Evolutionary conservation across 1,140 invertebrate species (phyloP).

Genomic region (Oedothorax gibbosus): DNA sequence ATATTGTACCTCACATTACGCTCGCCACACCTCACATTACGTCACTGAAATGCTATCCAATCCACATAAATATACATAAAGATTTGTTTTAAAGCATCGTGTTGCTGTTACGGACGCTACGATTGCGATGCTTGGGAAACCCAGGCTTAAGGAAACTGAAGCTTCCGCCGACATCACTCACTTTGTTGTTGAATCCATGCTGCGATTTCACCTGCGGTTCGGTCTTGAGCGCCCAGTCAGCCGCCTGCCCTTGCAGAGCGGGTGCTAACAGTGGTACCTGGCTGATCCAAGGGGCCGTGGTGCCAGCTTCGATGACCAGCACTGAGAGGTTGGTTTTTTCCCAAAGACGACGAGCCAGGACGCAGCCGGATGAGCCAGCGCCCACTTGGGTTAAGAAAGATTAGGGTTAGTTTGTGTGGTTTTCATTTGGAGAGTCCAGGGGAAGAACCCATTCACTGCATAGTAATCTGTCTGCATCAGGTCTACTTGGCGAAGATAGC

Average conservation of each 20-base stretch:
- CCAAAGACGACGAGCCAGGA: conserved; percentile 45
- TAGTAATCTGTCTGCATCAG: no score
- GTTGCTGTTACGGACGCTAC: no score
- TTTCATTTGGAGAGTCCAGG: no score
- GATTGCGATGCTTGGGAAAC: no score
- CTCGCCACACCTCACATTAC: no score
- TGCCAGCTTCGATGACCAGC: conserved; percentile 79
- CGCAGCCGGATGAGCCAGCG: conserved; percentile 57
- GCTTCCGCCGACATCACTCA: neutral
- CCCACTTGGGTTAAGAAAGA: conserved; percentile 50
- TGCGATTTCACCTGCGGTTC: conserved; percentile 85
- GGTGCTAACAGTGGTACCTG: conserved; percentile 84
- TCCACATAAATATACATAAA: no score
- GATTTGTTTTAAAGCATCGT: no score
- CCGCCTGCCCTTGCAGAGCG: conserved; percentile 82
- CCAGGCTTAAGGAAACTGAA: neutral
- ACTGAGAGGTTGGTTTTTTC: conserved; percentile 74
- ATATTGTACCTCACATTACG: no score
- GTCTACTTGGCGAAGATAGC: no score
- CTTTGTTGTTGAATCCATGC: conserved; percentile 66
- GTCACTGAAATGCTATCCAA: no score
- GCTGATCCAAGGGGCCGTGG: conserved; percentile 62
- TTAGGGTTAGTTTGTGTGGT: neutral
- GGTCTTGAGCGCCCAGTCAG: conserved; percentile 86
- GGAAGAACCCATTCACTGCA: no score